Percentiles rank a stretch among this genome's conserved stretches.
Evolutionary conservation across 30 jellyfish, hydroid and myxozoan genomes (phyloP).

Genomic region (Turritopsis rubra): DNA sequence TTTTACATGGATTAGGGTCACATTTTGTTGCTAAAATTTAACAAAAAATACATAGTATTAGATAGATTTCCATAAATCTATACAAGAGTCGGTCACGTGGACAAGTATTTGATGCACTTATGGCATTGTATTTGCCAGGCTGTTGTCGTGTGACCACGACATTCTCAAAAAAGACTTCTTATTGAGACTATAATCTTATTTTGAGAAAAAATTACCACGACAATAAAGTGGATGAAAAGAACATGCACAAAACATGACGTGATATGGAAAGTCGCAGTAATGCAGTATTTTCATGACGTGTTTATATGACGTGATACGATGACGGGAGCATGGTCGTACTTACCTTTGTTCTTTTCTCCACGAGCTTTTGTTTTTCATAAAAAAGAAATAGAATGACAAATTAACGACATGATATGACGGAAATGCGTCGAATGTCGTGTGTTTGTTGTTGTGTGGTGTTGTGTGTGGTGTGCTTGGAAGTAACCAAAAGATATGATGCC

Average conservation of each 20-base stretch:
- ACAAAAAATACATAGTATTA: not conserved
- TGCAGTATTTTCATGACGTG: not conserved
- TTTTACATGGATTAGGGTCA: slow-evolving; percentile 79
- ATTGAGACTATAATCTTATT: no score
- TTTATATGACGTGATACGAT: not conserved
- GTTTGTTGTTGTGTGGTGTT: not conserved
- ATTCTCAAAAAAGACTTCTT: no score
- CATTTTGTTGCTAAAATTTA: slow-evolving; percentile 56
- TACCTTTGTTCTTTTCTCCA: slow-evolving; percentile 33
- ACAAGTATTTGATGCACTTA: no score
- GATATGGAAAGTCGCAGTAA: not conserved
- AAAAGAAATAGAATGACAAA: not conserved
- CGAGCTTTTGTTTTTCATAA: slow-evolving; percentile 17
- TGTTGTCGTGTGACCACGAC: not conserved
- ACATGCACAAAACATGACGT: not conserved
- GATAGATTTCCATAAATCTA: not conserved
- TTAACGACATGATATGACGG: not conserved
- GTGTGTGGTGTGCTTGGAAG: not conserved
- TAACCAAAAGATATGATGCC: not conserved
- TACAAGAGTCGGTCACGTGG: no score
- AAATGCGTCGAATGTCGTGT: not conserved
- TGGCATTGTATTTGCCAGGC: not conserved
- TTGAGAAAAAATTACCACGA: not conserved
- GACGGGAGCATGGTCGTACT: slow-evolving; percentile 1
- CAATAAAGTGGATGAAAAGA: not conserved